These are phyloP conservation scores for Melanerpes formicivorus DNA, from an alignment of 2,113 vertebrate genomes.

Conservation along the genomic window DNA sequence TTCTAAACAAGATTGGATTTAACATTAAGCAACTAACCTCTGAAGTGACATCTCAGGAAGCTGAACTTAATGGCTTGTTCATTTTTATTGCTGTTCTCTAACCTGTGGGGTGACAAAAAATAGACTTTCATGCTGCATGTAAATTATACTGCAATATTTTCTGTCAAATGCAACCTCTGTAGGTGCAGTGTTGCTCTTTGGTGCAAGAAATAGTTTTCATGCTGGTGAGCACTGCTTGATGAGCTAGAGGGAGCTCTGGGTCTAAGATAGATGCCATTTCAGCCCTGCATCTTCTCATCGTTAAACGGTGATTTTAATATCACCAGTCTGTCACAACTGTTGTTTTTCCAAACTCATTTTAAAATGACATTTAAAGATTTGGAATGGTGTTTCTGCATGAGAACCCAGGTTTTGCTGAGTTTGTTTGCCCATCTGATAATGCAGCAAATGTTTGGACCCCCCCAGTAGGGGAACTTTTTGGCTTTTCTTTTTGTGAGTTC, in stretches of 20 bases:
- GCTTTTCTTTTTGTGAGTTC: not conserved
- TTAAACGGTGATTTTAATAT: not conserved
- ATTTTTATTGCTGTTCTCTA: not conserved
- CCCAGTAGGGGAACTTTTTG: not conserved
- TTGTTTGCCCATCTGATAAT: not conserved
- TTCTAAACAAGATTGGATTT: not conserved
- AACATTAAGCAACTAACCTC: not conserved
- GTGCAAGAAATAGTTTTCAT: not conserved
- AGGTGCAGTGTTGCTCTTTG: not conserved
- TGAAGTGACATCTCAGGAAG: not conserved
- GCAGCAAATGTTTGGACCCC: not conserved
- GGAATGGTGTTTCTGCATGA: not conserved
- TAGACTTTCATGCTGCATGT: not conserved
- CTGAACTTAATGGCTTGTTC: not conserved
- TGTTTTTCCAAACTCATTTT: conserved; percentile 2
- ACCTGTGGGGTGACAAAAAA: not conserved
- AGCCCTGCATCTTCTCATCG: not conserved
- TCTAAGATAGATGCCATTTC: not conserved
- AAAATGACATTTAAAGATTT: not conserved
- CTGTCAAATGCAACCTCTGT: accelerated
- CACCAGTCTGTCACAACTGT: not conserved
- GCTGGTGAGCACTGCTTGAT: not conserved
- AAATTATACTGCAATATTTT: not conserved
- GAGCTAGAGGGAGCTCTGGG: conserved; percentile 74
- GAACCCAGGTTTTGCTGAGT: not conserved